These are phyloP conservation scores for Alectura lathami DNA, from an alignment of 2,113 vertebrate genomes.

Conservation along the genomic window DNA sequence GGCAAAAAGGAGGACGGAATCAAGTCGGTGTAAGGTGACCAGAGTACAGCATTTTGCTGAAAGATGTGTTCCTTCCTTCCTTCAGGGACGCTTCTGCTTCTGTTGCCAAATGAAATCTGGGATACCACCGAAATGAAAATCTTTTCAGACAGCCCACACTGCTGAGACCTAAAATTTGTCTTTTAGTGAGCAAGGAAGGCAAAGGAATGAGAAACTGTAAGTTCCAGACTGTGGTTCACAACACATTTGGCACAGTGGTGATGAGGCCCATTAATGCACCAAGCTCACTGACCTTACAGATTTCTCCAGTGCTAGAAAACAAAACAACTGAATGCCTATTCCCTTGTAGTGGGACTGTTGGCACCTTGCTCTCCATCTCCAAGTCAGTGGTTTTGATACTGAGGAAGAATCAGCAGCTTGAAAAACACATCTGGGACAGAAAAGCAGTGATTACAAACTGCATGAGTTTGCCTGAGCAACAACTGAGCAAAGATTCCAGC, in stretches of 20 bases:
- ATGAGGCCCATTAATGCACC: not conserved
- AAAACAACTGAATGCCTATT: not conserved
- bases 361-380: not conserved
- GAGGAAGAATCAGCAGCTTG: not conserved
- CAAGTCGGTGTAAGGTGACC: not conserved
- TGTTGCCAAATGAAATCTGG: not conserved
- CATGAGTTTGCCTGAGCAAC: not conserved
- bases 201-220: not conserved
- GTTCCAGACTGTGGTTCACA: not conserved
- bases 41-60: not conserved
- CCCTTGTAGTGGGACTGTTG: not conserved
- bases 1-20: not conserved
- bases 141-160: not conserved
- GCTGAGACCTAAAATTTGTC: not conserved
- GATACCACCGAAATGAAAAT: not conserved
- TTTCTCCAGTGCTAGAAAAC: not conserved
- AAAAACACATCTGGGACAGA: not conserved
- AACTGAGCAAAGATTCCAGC: not conserved
- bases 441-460: not conserved
- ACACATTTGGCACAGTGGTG: fast-evolving
- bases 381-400: not conserved
- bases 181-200: slow-evolving; percentile 7
- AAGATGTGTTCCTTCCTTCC: not conserved
- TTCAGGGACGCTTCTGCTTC: not conserved
- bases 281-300: not conserved